Conservation (phyloP, 2,113 vertebrate species). For the Triplophysa rosa region DNA sequence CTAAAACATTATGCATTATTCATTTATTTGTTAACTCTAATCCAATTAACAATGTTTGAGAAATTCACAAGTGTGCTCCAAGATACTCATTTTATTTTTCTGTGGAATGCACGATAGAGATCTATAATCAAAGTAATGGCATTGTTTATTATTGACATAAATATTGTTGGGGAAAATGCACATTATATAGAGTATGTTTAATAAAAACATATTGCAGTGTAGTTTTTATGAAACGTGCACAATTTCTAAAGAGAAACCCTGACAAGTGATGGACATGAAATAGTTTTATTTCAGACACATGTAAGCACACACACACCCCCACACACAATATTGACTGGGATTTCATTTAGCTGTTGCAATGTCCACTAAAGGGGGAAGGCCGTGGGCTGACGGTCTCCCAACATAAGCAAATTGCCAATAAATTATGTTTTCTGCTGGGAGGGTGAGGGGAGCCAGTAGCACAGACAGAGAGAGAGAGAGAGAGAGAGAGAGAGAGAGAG, state of each 20-base stretch:
- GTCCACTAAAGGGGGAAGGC: conserved; percentile 44
- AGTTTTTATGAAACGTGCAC: conserved; percentile 11
- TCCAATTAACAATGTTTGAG: conserved; percentile 24
- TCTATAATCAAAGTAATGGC: too few species aligned
- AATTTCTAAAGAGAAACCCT: conserved; percentile 13
- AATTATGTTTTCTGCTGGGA: conserved; percentile 55
- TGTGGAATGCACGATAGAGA: too few species aligned
- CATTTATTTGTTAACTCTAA: conserved; percentile 31
- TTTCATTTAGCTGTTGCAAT: conserved; percentile 45
- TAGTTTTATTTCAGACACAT: not conserved
- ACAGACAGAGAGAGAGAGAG: conserved; percentile 29
- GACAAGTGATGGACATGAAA: not conserved
- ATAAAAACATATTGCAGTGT: not conserved
- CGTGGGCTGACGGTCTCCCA: conserved; percentile 48
- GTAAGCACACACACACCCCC: not conserved
- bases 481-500: conserved; percentile 29
- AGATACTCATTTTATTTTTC: too few species aligned
- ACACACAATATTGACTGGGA: not conserved
- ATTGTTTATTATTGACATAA: too few species aligned
- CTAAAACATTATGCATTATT: conserved; percentile 26
- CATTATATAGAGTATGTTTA: not conserved
- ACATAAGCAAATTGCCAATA: conserved; percentile 64
- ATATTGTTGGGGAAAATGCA: not conserved
- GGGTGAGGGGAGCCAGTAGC: conserved; percentile 47
- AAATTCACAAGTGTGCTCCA: not conserved